Percentiles rank a stretch among this genome's conserved stretches.
Evolutionary conservation across 2,113 vertebrate species (phyloP).

Genomic region (Mungos mungo): DNA sequence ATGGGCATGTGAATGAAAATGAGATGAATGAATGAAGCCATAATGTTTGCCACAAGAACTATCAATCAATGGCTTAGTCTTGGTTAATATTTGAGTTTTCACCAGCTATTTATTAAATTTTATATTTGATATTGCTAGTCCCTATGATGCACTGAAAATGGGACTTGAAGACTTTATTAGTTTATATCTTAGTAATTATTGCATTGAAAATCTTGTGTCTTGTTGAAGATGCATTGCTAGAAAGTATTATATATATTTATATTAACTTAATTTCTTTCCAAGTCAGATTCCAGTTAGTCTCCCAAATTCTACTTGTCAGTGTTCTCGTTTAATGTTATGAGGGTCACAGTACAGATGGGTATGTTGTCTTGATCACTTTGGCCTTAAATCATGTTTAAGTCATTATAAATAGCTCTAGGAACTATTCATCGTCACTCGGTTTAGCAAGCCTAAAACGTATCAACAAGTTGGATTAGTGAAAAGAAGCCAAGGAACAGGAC

Average conservation of each 20-base stretch:
- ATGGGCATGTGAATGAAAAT: neutral
- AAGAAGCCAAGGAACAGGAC: slow-evolving; percentile 34
- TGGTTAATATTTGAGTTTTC: neutral
- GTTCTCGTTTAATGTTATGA: neutral
- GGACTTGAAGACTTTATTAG: neutral
- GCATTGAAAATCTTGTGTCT: neutral
- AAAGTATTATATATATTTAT: neutral
- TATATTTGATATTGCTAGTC: neutral
- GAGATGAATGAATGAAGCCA: neutral
- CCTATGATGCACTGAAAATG: neutral
- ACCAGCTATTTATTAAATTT: neutral
- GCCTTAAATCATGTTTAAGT: slow-evolving; percentile 15
- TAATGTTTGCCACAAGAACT: neutral
- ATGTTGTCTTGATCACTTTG: neutral
- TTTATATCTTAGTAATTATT: neutral
- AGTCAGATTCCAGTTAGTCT: neutral
- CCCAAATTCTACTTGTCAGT: neutral
- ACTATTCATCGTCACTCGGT: slow-evolving; percentile 26
- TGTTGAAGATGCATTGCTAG: neutral
- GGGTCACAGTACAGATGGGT: neutral
- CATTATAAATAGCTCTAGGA: slow-evolving; percentile 16
- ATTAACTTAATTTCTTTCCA: slow-evolving; percentile 1
- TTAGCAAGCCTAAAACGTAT: slow-evolving; percentile 37
- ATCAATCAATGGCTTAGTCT: neutral
- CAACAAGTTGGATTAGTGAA: slow-evolving; percentile 54